A percentile compares a stretch with the other conserved stretches of the same genome.
Evolutionary conservation across 2,113 vertebrate species (phyloP).

Genomic region (Odobenus rosmarus): DNA sequence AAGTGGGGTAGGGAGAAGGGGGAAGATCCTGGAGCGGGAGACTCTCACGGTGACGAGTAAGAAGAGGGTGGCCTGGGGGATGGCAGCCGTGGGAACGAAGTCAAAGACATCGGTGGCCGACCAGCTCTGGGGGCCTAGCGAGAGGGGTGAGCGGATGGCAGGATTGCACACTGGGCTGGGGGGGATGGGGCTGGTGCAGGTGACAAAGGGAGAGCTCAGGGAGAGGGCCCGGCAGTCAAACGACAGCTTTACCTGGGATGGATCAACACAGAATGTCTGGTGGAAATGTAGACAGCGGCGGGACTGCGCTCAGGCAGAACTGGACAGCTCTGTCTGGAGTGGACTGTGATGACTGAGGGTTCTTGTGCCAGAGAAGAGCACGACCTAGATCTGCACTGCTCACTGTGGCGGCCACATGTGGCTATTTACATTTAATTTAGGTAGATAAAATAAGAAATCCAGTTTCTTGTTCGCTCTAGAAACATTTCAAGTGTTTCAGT

Average conservation of each 20-base stretch:
- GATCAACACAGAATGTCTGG: accelerated
- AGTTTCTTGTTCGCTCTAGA: background rate
- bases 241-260: background rate
- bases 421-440: background rate
- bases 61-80: background rate
- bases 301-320: background rate
- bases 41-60: background rate
- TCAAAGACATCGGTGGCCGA: background rate
- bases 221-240: background rate
- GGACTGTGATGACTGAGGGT: background rate
- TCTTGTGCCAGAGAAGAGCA: background rate
- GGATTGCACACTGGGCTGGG: background rate
- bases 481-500: background rate
- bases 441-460: background rate
- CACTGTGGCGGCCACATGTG: background rate
- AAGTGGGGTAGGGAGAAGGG: background rate
- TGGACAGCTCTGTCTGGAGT: background rate
- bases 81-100: background rate
- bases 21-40: background rate
- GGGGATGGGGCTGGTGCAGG: background rate
- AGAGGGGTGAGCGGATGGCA: background rate
- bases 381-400: background rate
- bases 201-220: background rate
- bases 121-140: background rate
- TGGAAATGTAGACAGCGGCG: background rate